Percentiles rank a stretch among this genome's conserved stretches.
Conservation (phyloP, 2,113 vertebrate species). For the Alligator mississippiensis region DNA sequence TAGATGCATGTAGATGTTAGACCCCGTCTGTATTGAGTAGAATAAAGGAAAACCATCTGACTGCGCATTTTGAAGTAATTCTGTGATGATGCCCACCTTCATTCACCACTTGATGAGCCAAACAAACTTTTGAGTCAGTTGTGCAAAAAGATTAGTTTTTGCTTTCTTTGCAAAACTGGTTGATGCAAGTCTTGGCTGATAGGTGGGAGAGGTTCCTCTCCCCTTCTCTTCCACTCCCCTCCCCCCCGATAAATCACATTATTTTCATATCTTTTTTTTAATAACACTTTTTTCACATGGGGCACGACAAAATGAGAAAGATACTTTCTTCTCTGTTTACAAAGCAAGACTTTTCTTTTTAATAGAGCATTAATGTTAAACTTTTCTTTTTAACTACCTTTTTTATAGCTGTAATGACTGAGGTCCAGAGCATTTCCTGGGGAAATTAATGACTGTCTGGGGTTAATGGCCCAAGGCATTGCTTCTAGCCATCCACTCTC, state of each 20-base stretch:
- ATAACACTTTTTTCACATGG: neutral
- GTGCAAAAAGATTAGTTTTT: neutral
- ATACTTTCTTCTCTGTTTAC: neutral
- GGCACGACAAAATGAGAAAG: conserved; percentile 16
- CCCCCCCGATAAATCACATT: neutral
- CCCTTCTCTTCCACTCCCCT: fast-evolving
- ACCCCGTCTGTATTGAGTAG: conserved; percentile 26
- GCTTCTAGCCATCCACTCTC: conserved; percentile 43
- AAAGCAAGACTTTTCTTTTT: conserved; percentile 22
- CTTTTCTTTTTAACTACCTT: conserved; percentile 43
- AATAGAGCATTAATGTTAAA: conserved; percentile 50
- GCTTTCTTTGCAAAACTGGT: neutral
- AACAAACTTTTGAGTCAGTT: neutral
- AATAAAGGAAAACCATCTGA: conserved; percentile 43
- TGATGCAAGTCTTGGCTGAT: neutral
- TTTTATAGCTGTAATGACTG: conserved; percentile 35
- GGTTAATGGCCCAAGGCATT: conserved; percentile 67
- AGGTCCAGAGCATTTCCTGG: conserved; percentile 67
- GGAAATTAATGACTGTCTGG: conserved; percentile 65
- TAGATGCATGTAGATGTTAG: neutral
- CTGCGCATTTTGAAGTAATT: conserved; percentile 1
- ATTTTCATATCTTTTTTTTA: neutral
- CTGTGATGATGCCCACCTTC: neutral
- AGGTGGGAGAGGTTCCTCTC: neutral
- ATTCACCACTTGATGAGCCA: conserved; percentile 17